A percentile compares a stretch with the other conserved stretches of the same genome.
Conservation (phyloP, 2,113 vertebrate species). For the Ceyx cyanopectus region DNA sequence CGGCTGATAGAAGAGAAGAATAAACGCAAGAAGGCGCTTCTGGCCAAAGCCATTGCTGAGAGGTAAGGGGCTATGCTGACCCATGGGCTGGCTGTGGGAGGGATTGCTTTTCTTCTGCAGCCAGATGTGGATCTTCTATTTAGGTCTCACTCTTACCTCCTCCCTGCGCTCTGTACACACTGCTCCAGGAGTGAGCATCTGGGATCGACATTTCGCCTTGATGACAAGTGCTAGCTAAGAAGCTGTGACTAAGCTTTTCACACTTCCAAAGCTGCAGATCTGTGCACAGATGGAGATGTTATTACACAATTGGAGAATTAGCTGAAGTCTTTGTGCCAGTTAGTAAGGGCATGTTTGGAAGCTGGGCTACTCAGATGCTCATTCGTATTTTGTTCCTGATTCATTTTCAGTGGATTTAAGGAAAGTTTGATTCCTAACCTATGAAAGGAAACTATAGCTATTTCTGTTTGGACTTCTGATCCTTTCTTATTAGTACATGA, state of each 20-base stretch:
- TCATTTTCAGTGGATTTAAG: not conserved
- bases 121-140: not conserved
- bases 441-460: not conserved
- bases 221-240: not conserved
- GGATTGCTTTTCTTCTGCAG: not conserved
- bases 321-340: not conserved
- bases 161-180: not conserved
- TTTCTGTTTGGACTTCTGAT: not conserved
- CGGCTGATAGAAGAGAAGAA: constrained; percentile 93
- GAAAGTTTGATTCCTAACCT: not conserved
- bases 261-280: not conserved
- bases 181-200: not conserved
- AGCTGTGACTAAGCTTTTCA: constrained; percentile 14
- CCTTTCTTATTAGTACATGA: not conserved
- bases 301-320: not conserved
- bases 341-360: not conserved
- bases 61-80: constrained; percentile 77
- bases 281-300: not conserved
- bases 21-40: constrained; percentile 92
- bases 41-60: constrained; percentile 93
- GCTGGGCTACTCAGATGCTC: not conserved
- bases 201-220: not conserved
- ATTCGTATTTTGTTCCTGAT: not conserved
- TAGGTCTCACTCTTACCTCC: not conserved
- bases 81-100: not conserved